Percentiles rank a stretch among this genome's conserved stretches.
phyloP scores from a whole-genome alignment of 2,888 invertebrate genomes.

The Dorcus hopei region DNA sequence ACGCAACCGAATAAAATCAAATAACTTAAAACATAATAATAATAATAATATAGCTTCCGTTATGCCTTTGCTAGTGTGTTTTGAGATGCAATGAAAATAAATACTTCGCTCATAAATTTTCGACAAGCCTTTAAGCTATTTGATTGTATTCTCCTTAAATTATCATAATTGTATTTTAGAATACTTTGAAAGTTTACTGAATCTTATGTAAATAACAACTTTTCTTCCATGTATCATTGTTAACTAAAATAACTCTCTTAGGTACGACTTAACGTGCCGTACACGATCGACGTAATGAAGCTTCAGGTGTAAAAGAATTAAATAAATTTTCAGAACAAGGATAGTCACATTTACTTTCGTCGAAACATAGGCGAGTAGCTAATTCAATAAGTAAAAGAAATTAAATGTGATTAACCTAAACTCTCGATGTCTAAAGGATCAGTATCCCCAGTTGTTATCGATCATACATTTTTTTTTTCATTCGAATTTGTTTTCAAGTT shows the following conservation, averaged over 20 bases:
- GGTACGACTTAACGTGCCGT: neutral
- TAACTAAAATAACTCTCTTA: neutral
- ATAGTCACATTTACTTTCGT: neutral
- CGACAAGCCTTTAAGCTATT: too few relatives aligned
- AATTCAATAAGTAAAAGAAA: neutral
- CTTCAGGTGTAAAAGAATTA: constrained; percentile 1
- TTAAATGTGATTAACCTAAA: neutral
- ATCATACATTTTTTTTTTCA: neutral
- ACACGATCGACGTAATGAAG: neutral
- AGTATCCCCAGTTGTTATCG: neutral
- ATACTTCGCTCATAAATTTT: too few relatives aligned
- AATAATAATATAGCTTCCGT: neutral
- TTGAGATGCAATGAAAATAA: too few relatives aligned
- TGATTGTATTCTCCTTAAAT: too few relatives aligned
- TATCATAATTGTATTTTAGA: constrained; percentile 5
- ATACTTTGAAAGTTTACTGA: neutral
- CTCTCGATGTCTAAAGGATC: neutral
- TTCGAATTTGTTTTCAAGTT: neutral
- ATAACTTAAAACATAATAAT: constrained; percentile 8
- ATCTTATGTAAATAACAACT: constrained; percentile 8
- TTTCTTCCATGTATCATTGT: constrained; percentile 2
- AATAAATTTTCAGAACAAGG: neutral
- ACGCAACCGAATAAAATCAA: constrained; percentile 9
- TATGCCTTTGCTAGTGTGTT: neutral
- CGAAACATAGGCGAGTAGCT: neutral